These are phyloP conservation scores for Dynastes maya DNA, from an alignment of 2,888 invertebrate genomes.

Conservation along the genomic window DNA sequence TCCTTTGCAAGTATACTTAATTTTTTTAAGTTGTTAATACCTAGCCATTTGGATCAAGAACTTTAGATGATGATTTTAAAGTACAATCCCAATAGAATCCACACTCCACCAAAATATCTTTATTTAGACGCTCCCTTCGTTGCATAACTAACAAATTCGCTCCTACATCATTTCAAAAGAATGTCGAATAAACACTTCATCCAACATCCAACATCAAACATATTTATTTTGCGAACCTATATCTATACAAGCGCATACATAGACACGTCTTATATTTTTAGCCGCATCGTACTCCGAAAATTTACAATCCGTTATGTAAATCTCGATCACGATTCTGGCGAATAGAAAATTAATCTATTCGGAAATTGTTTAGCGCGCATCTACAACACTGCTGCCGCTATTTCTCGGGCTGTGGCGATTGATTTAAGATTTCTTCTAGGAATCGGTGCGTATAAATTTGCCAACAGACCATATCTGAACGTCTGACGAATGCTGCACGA, in stretches of 20 bases:
- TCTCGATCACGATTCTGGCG: constrained; percentile 10
- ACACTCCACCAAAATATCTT: no score
- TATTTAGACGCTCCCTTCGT: no score
- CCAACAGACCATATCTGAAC: constrained; percentile 8
- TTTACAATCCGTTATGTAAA: constrained; percentile 42
- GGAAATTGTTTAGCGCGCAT: constrained; percentile 33
- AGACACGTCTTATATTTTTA: neutral
- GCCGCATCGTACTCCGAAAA: constrained; percentile 21
- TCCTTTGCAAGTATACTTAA: no score
- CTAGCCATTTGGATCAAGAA: no score
- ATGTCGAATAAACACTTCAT: constrained; percentile 9
- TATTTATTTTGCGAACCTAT: neutral
- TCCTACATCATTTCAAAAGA: neutral
- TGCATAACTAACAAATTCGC: no score
- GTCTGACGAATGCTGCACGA: neutral
- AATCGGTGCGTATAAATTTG: constrained; percentile 30
- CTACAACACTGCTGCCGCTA: neutral
- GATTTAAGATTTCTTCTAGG: constrained; percentile 28
- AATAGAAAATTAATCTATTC: constrained; percentile 37
- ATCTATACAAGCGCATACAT: neutral
- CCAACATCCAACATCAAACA: neutral
- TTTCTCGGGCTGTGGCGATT: constrained; percentile 12
- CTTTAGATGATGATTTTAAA: no score
- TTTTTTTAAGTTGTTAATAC: no score
- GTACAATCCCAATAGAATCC: no score